Evolutionary conservation across 2,797 vertebrate species (phyloP).

Genomic region (Buphagus erythrorhynchus): DNA sequence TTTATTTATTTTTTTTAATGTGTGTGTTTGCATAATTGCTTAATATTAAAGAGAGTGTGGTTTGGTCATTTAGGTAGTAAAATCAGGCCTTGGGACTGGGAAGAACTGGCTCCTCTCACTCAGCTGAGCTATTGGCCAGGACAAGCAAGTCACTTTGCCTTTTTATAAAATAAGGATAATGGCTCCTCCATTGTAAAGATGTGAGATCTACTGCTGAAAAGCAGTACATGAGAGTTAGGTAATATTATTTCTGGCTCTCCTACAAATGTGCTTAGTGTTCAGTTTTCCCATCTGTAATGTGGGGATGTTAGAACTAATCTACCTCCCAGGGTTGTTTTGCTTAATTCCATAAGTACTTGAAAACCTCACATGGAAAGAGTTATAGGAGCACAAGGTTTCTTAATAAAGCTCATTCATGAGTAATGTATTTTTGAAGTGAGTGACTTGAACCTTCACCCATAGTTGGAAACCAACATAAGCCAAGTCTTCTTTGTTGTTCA

Average conservation of each 20-base stretch:
- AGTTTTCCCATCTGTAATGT: constrained; percentile 70
- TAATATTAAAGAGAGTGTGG: not conserved
- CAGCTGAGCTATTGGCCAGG: not conserved
- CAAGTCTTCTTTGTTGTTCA: constrained; percentile 59
- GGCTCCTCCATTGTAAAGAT: constrained; percentile 40
- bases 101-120: constrained; percentile 13
- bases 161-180: constrained; percentile 43
- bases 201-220: constrained; percentile 51
- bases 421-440: constrained; percentile 71
- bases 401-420: constrained; percentile 71
- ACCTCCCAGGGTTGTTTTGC: constrained; percentile 70
- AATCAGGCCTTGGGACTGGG: constrained; percentile 22
- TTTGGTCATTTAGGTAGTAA: constrained; percentile 51
- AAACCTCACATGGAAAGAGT: constrained; percentile 72
- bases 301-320: constrained; percentile 67
- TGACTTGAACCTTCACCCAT: constrained; percentile 71
- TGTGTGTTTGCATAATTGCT: constrained; percentile 23
- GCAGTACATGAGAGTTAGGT: constrained; percentile 39
- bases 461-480: constrained; percentile 60
- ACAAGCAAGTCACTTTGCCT: not conserved
- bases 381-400: constrained; percentile 66
- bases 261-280: constrained; percentile 63
- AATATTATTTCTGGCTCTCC: constrained; percentile 68
- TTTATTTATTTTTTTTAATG: not conserved
- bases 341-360: constrained; percentile 71